phyloP scores from a whole-genome alignment of 1,140 invertebrate species.

The Augochlora pura region DNA sequence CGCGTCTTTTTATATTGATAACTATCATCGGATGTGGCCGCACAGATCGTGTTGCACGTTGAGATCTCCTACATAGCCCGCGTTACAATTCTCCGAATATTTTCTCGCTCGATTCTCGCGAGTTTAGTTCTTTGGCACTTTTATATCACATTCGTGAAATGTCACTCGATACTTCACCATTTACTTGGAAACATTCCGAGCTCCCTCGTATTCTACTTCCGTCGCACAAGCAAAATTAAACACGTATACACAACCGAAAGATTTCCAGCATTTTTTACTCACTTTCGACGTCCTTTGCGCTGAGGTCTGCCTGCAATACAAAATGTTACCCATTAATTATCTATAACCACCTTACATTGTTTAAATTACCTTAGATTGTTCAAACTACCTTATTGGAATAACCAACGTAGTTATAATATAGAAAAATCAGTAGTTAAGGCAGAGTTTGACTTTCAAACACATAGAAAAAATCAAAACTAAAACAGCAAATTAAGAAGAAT shows the following conservation, averaged over 20 bases:
- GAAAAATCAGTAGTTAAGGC: neutral
- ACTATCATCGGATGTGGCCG: neutral
- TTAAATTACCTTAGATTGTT: too few species aligned
- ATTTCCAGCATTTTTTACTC: conserved; percentile 78
- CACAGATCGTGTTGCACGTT: neutral
- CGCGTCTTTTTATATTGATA: too few species aligned
- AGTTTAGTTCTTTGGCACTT: neutral
- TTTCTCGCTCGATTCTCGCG: too few species aligned
- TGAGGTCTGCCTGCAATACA: conserved; percentile 85
- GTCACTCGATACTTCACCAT: conserved; percentile 39
- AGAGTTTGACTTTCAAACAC: neutral
- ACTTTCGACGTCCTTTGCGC: conserved; percentile 88
- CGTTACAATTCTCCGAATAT: too few species aligned
- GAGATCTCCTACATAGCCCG: too few species aligned
- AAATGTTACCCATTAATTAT: conserved; percentile 27
- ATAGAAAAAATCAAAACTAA: too few species aligned
- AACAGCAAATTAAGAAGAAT: too few species aligned
- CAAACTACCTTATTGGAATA: too few species aligned
- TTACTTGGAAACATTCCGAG: neutral
- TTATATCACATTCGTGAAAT: neutral
- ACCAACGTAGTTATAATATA: neutral
- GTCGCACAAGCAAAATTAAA: neutral
- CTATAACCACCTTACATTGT: too few species aligned
- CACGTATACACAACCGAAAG: conserved; percentile 7
- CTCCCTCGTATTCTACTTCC: neutral